A percentile compares a stretch with the other conserved stretches of the same genome.
Evolutionary conservation across 1,140 invertebrate genomes (phyloP).

Genomic region (Acyrthosiphon pisum): DNA sequence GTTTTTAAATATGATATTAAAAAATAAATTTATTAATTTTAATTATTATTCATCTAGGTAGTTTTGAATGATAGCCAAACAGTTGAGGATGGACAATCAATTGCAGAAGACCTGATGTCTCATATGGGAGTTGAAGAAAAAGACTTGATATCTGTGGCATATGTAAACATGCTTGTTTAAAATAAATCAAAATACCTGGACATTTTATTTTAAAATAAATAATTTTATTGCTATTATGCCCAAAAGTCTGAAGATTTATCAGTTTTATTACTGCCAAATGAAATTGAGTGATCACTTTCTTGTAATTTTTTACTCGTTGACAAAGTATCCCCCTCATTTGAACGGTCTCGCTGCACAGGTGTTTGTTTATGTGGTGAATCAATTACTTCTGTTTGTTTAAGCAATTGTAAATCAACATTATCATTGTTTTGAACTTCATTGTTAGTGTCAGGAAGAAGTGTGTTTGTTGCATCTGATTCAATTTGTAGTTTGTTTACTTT

Average conservation of each 20-base stretch:
- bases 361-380: background rate
- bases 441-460: background rate
- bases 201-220: background rate
- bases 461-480: background rate
- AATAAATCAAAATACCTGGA: background rate
- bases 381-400: background rate
- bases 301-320: background rate
- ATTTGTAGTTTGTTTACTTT: background rate
- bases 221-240: background rate
- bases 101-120: constrained; percentile 58
- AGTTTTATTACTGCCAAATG: constrained; percentile 53
- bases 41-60: constrained; percentile 50
- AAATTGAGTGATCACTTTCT: constrained; percentile 42
- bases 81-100: constrained; percentile 59
- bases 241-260: constrained; percentile 50
- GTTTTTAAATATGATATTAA: background rate
- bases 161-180: constrained; percentile 57
- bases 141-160: constrained; percentile 59
- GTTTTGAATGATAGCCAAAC: constrained; percentile 57
- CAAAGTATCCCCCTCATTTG: background rate
- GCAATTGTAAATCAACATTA: background rate
- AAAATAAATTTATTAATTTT: background rate
- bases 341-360: background rate
- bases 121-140: constrained; percentile 56
- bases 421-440: background rate